Evolutionary conservation across 2,888 invertebrate genomes (phyloP), one percentile per base, ranked within the genome.

Genomic region (Dryadula phaetusa): DNA sequence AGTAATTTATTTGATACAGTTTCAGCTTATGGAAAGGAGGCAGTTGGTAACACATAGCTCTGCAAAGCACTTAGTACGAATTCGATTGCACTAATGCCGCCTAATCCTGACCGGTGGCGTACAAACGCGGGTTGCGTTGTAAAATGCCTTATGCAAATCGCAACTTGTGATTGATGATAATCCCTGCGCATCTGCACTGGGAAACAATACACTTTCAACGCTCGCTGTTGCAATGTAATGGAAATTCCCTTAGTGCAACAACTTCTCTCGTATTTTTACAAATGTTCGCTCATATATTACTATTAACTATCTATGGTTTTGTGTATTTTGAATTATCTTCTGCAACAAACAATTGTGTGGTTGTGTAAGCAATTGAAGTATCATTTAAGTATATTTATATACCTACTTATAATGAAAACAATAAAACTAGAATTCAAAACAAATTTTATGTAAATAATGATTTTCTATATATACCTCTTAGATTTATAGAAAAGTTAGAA

Each of bases 1-100:
- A 69, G 69, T 70, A 70, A 75, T 72, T 68, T 71, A 71, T 72
- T 73, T 70, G 62, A 64, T 66, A 42, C 58, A 37, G 46, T 25
- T 56, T 61, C 46, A 44, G 60, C 58, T 42, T 77, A 76, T 77
- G 28, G 52, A 81, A 77, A 76, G 76, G 74, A 78, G 76, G 75
- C 78, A 22, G 58, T 75, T 75, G 64, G 84, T 86, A 86, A 89
- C 85, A 83, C 87, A 90, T 88, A 80, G 87, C 80, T 77, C 87
- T 78, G 87, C 88, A 90, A 77, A 87, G 85, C 83, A 89, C 88
- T 90, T 89, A 90, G 86, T 81, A 85, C 83, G 86, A 89, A 91
- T 91, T 88, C 90, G 88, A 92, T 91, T 90, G 87, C 86, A 86
- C 86, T 92, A 92, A 91, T 90, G 79, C 91, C 79, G 77, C 80